Percentiles rank a stretch among this genome's conserved stretches.
Evolutionary conservation across 2,888 invertebrate species (phyloP).

Genomic region (Mycogona germanica): DNA sequence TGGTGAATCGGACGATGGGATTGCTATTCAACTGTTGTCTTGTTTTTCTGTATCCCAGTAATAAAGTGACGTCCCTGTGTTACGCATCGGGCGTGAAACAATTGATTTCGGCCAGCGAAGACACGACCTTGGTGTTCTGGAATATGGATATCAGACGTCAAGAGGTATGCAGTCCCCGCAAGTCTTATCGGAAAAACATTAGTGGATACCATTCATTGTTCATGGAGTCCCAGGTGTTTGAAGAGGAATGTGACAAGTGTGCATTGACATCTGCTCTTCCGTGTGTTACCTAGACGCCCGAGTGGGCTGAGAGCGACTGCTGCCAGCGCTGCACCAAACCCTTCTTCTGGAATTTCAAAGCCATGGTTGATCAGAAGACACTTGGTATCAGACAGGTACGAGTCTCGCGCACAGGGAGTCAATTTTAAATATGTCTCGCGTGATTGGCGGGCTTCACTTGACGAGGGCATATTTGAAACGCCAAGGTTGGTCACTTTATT

Average conservation of each 20-base stretch:
- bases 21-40: constrained; percentile 11
- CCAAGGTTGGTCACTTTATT: too few relatives aligned
- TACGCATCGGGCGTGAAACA: constrained; percentile 68
- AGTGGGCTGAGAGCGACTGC: constrained; percentile 87
- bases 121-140: constrained; percentile 86
- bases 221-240: not conserved
- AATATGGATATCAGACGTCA: constrained; percentile 78
- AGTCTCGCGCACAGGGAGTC: too few relatives aligned
- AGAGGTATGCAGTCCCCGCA: constrained; percentile 43
- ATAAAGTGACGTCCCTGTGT: constrained; percentile 78
- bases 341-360: constrained; percentile 97
- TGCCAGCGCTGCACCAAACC: constrained; percentile 91
- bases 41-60: constrained; percentile 42
- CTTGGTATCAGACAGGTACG: constrained; percentile 57
- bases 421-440: not conserved
- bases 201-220: not conserved
- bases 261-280: not conserved
- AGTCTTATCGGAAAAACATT: not conserved
- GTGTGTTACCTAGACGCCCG: constrained; percentile 59
- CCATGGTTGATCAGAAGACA: constrained; percentile 96
- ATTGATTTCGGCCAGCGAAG: constrained; percentile 80
- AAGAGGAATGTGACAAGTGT: not conserved
- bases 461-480: too few relatives aligned
- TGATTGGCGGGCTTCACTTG: constrained; percentile 8
- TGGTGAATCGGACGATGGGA: constrained; percentile 5